These are phyloP conservation scores for Eupithecia centaureata DNA, from an alignment of 2,888 invertebrate genomes.

Conservation along the genomic window DNA sequence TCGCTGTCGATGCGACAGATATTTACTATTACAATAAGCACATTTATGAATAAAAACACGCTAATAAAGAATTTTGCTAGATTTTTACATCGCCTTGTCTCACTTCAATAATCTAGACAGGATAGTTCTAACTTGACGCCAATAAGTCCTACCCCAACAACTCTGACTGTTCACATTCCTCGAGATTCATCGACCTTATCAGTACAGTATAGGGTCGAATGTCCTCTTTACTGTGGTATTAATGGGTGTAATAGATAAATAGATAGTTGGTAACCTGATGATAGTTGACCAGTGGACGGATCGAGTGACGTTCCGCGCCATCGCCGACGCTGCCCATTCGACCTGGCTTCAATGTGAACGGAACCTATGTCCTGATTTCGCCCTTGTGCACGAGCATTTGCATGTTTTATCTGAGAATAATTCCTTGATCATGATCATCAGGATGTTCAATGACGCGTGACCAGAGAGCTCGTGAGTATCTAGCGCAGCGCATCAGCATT, in stretches of 20 bases:
- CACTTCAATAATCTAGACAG: slow-evolving; percentile 56
- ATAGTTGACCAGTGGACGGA: slow-evolving; percentile 64
- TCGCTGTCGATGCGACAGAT: too few relatives aligned
- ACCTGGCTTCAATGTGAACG: slow-evolving; percentile 61
- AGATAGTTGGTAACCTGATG: slow-evolving; percentile 64
- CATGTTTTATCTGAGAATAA: not conserved
- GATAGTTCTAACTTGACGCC: slow-evolving; percentile 60
- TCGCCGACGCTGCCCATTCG: slow-evolving; percentile 51
- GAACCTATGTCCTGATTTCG: slow-evolving; percentile 62
- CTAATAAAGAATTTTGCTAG: not conserved
- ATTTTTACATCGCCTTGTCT: too few relatives aligned
- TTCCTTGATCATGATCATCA: too few relatives aligned
- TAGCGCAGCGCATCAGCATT: too few relatives aligned
- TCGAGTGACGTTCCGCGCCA: slow-evolving; percentile 72
- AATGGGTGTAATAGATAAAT: slow-evolving; percentile 31
- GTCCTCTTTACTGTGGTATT: slow-evolving; percentile 27
- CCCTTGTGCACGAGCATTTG: slow-evolving; percentile 4
- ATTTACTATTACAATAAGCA: not conserved
- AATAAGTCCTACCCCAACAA: slow-evolving; percentile 49
- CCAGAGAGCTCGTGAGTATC: too few relatives aligned
- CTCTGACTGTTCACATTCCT: slow-evolving; percentile 24
- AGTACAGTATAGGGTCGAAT: slow-evolving; percentile 34
- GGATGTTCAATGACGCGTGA: too few relatives aligned
- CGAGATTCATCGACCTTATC: slow-evolving; percentile 31
- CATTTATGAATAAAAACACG: not conserved